Conservation (phyloP, 2,113 vertebrate genomes). For the Tiliqua scincoides region DNA sequence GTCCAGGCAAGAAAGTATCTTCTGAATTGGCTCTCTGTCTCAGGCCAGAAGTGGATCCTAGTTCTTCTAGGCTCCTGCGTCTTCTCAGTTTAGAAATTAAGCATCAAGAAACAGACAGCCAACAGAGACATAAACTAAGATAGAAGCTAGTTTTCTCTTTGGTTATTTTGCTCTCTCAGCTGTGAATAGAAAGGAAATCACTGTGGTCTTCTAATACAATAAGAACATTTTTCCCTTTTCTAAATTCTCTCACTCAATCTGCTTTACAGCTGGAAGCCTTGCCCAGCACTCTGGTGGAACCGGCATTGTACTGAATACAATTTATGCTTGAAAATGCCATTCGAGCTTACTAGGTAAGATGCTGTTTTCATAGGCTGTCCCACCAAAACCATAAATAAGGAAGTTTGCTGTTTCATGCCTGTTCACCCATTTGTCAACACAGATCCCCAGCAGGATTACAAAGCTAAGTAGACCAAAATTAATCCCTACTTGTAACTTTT, state of each 20-base stretch:
- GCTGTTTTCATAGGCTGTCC: neutral
- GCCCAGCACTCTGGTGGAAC: neutral
- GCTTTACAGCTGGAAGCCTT: neutral
- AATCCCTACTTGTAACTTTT: constrained; percentile 13
- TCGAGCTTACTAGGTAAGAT: neutral
- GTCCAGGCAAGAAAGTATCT: too few relatives aligned
- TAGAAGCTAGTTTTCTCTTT: neutral
- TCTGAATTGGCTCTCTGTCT: too few relatives aligned
- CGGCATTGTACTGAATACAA: constrained; percentile 2
- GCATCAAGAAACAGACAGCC: neutral
- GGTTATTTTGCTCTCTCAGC: neutral
- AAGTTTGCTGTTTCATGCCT: constrained; percentile 13
- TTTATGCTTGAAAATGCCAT: constrained; percentile 12
- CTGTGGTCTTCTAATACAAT: neutral
- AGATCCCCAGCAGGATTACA: neutral
- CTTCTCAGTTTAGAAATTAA: neutral
- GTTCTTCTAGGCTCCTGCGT: neutral
- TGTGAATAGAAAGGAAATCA: neutral
- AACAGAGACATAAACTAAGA: neutral
- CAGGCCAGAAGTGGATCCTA: too few relatives aligned
- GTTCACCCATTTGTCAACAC: neutral
- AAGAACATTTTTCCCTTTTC: neutral
- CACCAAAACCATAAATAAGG: constrained; percentile 23
- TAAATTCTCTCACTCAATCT: constrained; percentile 2
- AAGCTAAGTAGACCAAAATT: constrained; percentile 4